Evolutionary conservation across 2,797 vertebrate species (phyloP), one percentile per base, ranked within the genome.

Genomic region (Heliangelus exortis): DNA sequence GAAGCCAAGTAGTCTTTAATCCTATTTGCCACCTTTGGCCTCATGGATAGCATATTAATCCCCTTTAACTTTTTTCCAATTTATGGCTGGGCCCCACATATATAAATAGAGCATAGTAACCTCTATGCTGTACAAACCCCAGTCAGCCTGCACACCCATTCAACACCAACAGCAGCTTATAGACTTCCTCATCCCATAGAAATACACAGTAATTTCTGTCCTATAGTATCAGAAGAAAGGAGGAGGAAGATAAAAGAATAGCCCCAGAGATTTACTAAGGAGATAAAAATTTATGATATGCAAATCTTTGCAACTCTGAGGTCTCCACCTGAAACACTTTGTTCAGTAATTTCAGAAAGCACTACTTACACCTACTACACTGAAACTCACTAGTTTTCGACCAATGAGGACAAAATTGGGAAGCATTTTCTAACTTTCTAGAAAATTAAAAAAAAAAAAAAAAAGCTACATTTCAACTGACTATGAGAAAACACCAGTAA

Each of bases 21-120:
- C 8, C 8, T 77, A 3, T 71, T 83, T 55, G 4, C 39, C 61
- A 76, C 41, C 45, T 69, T 63, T 74, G 34, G n/a, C 39, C 23
- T 84, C 48, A 50, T 66, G 22, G 25, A 26, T 39, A 73, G 34
- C 10, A 50, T 67, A 48, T 28, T 43, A 80, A 69, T 34, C 53
- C 29, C 48, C 28, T 75, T 69, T 19, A 55, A 50, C 3, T 63
- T 81, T 72, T 72, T 72, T 18, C 45, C 50, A 43, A 36, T 34
- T 69, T 34, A 18, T 2, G 0, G 55, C 16, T 61, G 66, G 18
- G 73, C 10, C 51, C 29, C 11, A 7, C 3, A 25, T 7, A 21
- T 7, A 61, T 6, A 9, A 69, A 0, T 0, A 61, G 12, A 31
- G 4, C 3, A 4, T 3, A 59, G 43, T 26, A 58, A 67, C 59